Evolutionary conservation across 2,797 vertebrate genomes (phyloP).

Genomic region (Chiloscyllium punctatum): DNA sequence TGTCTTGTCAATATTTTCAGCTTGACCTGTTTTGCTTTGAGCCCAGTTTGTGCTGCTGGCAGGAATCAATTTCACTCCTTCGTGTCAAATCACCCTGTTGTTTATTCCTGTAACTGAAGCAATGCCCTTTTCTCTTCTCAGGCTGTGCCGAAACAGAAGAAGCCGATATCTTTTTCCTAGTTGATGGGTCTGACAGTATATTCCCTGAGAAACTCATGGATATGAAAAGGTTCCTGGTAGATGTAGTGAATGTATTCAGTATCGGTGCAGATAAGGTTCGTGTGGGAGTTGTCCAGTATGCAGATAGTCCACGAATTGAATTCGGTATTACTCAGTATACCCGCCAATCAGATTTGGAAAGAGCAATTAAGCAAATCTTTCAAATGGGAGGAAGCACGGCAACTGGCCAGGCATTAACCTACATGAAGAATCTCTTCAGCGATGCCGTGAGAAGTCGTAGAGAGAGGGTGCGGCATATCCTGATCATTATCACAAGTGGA

Average conservation of each 20-base stretch:
- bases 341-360: constrained; percentile 47
- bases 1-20: neutral
- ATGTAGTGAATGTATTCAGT: constrained; percentile 58
- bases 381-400: constrained; percentile 59
- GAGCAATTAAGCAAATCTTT: constrained; percentile 55
- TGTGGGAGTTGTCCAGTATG: constrained; percentile 66
- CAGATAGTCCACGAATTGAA: constrained; percentile 48
- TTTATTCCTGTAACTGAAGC: neutral
- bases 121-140: constrained; percentile 44
- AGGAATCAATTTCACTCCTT: neutral
- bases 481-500: constrained; percentile 74
- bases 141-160: constrained; percentile 68
- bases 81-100: neutral
- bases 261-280: constrained; percentile 61
- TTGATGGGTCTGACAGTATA: constrained; percentile 74
- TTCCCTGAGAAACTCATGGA: constrained; percentile 57
- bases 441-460: constrained; percentile 47
- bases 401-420: constrained; percentile 60
- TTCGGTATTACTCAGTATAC: constrained; percentile 54
- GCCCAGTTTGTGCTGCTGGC: neutral
- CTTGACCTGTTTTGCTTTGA: neutral
- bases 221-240: constrained; percentile 70
- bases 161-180: constrained; percentile 78
- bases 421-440: constrained; percentile 57
- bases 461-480: constrained; percentile 54